phyloP scores from a whole-genome alignment of 2,113 vertebrate species.

The Arizona elegans region DNA sequence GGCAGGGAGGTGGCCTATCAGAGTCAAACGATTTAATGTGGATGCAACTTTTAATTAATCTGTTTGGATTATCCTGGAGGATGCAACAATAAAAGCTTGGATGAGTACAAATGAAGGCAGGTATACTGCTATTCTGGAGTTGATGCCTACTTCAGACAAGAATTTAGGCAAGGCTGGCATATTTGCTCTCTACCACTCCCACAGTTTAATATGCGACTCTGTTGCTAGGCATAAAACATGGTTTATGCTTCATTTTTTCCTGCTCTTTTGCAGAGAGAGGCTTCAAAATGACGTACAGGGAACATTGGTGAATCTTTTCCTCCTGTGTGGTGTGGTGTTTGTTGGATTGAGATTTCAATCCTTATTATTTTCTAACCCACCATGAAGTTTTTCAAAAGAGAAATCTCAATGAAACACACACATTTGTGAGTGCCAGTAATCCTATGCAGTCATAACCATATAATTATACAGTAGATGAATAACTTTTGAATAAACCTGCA shows the following conservation, averaged over 20 bases:
- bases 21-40: conserved; percentile 42
- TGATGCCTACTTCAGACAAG: neutral
- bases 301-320: neutral
- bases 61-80: conserved; percentile 65
- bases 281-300: neutral
- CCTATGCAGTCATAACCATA: neutral
- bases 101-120: conserved; percentile 39
- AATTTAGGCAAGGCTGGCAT: neutral
- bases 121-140: neutral
- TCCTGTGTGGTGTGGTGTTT: neutral
- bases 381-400: neutral
- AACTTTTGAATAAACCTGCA: neutral
- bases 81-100: conserved; percentile 59
- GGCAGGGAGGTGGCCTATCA: conserved; percentile 8
- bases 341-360: neutral
- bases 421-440: neutral
- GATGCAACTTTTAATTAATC: conserved; percentile 69
- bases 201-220: neutral
- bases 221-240: neutral
- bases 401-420: neutral
- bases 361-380: neutral
- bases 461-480: neutral
- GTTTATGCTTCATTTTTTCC: neutral
- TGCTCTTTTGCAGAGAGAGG: neutral
- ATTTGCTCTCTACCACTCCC: neutral